A percentile compares a stretch with the other conserved stretches of the same genome.
Evolutionary conservation across 2,797 vertebrate species (phyloP).

Genomic region (Falco peregrinus): DNA sequence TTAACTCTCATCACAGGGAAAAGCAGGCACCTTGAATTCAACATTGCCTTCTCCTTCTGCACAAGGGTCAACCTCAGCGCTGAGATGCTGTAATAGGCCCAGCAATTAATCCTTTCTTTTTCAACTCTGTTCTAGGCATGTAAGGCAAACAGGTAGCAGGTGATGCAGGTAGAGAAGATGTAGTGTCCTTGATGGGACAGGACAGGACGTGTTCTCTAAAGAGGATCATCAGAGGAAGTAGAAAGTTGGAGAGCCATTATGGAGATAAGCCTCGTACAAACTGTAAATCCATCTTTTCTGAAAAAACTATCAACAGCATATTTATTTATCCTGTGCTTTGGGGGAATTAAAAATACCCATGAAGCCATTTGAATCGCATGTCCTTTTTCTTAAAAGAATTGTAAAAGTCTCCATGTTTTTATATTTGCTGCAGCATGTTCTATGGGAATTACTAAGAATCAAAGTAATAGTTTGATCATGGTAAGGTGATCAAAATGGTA

Average conservation of each 20-base stretch:
- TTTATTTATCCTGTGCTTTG: neutral
- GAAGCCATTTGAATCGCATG: neutral
- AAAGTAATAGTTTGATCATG: neutral
- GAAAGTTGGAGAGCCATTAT: neutral
- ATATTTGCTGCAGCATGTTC: neutral
- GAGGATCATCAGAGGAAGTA: neutral
- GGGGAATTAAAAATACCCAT: neutral
- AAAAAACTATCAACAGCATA: neutral
- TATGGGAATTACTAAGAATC: neutral
- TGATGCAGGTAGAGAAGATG: neutral
- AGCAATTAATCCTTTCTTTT: neutral
- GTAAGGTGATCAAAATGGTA: neutral
- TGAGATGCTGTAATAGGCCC: fast-evolving
- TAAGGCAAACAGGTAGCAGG: neutral
- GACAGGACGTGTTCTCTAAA: neutral
- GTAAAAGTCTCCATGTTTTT: neutral
- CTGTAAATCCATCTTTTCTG: neutral
- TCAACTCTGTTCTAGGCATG: neutral
- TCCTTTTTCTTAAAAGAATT: neutral
- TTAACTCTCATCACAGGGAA: neutral
- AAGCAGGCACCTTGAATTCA: neutral
- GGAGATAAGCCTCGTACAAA: neutral
- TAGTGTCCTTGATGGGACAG: neutral
- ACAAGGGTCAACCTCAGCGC: neutral
- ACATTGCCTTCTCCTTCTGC: neutral